phyloP scores from a whole-genome alignment of 2,797 vertebrate genomes.

The Schizothorax lantsangensis region DNA sequence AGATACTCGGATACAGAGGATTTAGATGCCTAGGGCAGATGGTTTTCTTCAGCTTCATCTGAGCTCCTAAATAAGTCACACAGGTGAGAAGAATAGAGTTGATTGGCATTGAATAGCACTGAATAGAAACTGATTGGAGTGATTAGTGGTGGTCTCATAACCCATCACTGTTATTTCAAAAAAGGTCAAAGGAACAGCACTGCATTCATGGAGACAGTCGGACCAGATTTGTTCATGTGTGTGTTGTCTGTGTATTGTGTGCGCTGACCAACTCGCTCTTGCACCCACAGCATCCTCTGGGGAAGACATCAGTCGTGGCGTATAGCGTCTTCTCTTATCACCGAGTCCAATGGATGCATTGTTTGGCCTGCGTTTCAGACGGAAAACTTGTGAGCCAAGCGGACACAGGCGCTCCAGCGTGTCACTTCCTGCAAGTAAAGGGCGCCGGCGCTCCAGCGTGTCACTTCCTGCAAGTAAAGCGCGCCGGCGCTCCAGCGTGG shows the following conservation, averaged over 20 bases:
- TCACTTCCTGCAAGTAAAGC: slow-evolving; percentile 85
- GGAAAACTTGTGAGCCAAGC: slow-evolving; percentile 65
- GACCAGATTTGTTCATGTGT: not conserved
- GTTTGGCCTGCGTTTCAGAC: slow-evolving; percentile 85
- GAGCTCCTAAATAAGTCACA: slow-evolving; percentile 23
- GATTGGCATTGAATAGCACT: slow-evolving; percentile 23
- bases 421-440: slow-evolving; percentile 84
- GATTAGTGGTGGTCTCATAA: slow-evolving; percentile 37
- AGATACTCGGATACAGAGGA: not conserved
- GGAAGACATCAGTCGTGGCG: slow-evolving; percentile 26
- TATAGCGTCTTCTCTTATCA: not conserved
- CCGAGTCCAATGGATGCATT: slow-evolving; percentile 85
- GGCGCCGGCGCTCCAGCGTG: slow-evolving; percentile 81
- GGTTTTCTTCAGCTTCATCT: slow-evolving; percentile 22
- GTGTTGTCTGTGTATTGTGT: slow-evolving; percentile 6
- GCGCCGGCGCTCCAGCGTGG: slow-evolving; percentile 83
- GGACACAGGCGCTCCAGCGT: slow-evolving; percentile 59
- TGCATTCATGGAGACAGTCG: slow-evolving; percentile 48
- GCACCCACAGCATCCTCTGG: slow-evolving; percentile 74
- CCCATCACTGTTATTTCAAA: not conserved
- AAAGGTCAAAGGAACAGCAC: slow-evolving; percentile 60
- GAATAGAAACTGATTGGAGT: slow-evolving; percentile 35
- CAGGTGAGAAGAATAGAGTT: slow-evolving; percentile 32
- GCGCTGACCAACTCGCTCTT: slow-evolving; percentile 72
- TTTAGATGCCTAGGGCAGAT: slow-evolving; percentile 13